A percentile compares a stretch with the other conserved stretches of the same genome.
These are phyloP conservation scores for Marasmarcha lunaedactyla DNA, from an alignment of 2,888 invertebrate genomes.

Conservation along the genomic window DNA sequence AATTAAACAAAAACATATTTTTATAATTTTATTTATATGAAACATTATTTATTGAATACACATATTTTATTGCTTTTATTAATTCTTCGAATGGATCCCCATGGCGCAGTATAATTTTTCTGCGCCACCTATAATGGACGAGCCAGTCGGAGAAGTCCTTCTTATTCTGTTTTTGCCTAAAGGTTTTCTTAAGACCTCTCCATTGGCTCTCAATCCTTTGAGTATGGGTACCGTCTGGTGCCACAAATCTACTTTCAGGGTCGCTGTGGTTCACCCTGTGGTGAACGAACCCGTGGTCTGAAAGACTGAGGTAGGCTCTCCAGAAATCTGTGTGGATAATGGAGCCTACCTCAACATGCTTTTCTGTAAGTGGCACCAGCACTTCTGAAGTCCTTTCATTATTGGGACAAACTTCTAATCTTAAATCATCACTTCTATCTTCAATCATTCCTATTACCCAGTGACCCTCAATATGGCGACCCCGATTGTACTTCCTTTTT, in stretches of 20 bases:
- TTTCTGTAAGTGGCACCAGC: constrained; percentile 18
- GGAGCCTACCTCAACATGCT: constrained; percentile 17
- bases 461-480: constrained; percentile 11
- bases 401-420: constrained; percentile 21
- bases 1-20: too few species aligned
- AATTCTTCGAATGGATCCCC: neutral
- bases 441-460: constrained; percentile 21
- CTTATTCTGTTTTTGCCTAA: constrained; percentile 9
- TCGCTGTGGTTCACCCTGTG: constrained; percentile 16
- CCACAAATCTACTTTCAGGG: constrained; percentile 14
- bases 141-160: constrained; percentile 5
- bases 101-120: constrained; percentile 2
- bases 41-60: neutral
- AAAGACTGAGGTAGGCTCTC: constrained; percentile 14
- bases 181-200: constrained; percentile 11
- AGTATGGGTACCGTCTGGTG: constrained; percentile 17
- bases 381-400: constrained; percentile 16
- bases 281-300: constrained; percentile 15
- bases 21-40: too few species aligned
- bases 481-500: constrained; percentile 5
- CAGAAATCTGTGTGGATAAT: constrained; percentile 18
- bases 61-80: neutral
- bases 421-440: constrained; percentile 18
- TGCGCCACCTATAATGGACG: constrained; percentile 11
- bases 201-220: constrained; percentile 16